Percentiles rank a stretch among this genome's conserved stretches.
These are phyloP conservation scores for Noctilio leporinus DNA, from an alignment of 2,113 vertebrate genomes.

Conservation along the genomic window DNA sequence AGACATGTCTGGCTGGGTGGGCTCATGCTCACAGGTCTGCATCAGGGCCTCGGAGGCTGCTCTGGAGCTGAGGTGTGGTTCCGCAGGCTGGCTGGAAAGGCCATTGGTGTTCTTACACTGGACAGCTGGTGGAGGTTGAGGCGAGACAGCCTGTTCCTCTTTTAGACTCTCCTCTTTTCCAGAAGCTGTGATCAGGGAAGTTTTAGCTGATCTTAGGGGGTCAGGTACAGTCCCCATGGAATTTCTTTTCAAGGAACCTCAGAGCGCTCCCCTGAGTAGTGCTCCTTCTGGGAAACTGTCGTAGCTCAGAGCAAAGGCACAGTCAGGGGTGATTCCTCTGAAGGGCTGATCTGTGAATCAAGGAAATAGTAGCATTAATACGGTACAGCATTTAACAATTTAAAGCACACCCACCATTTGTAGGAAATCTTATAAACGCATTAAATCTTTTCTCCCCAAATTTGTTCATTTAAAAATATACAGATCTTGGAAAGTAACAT, in stretches of 20 bases:
- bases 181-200: slow-evolving; percentile 81
- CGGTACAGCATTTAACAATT: neutral
- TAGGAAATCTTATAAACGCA: neutral
- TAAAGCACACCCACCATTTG: neutral
- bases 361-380: slow-evolving; percentile 68
- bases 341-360: slow-evolving; percentile 68
- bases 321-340: rapidly evolving
- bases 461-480: neutral
- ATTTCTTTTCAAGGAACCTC: slow-evolving; percentile 7
- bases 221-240: slow-evolving; percentile 91
- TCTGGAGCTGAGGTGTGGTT: slow-evolving; percentile 39
- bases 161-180: slow-evolving; percentile 76
- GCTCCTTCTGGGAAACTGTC: rapidly evolving
- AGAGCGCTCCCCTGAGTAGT: neutral
- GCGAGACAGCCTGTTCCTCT: slow-evolving; percentile 77
- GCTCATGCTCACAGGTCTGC: slow-evolving; percentile 22
- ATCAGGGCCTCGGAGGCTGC: neutral
- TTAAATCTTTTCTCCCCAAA: neutral
- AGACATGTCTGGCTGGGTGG: slow-evolving; percentile 39
- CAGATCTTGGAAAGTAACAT: neutral
- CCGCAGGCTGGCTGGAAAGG: neutral
- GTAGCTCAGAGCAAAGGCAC: neutral
- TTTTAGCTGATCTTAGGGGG: slow-evolving; percentile 86
- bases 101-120: slow-evolving; percentile 75
- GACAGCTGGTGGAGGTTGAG: slow-evolving; percentile 57